Evolutionary conservation across 2,888 invertebrate genomes (phyloP).

Genomic region (Orthosia cruda): DNA sequence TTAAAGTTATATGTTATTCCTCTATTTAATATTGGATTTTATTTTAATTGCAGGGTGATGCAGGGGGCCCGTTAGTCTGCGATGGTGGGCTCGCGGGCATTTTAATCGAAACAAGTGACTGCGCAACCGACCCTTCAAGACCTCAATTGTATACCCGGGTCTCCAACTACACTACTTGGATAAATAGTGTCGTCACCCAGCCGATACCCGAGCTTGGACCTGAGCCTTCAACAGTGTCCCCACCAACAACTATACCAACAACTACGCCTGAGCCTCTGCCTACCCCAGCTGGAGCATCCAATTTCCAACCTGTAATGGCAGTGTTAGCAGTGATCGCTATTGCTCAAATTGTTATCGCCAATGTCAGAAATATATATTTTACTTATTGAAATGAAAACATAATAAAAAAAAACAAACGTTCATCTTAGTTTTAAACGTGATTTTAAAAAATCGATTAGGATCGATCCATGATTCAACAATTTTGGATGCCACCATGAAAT

Average conservation of each 20-base stretch:
- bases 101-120: not conserved
- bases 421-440: too few relatives aligned
- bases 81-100: slow-evolving; percentile 2
- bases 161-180: slow-evolving; percentile 8
- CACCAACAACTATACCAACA: not conserved
- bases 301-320: too few relatives aligned
- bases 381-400: too few relatives aligned
- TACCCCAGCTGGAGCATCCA: too few relatives aligned
- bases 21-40: not conserved
- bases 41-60: slow-evolving; percentile 11
- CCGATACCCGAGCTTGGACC: slow-evolving; percentile 12
- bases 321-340: too few relatives aligned
- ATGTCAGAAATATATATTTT: too few relatives aligned
- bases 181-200: not conserved
- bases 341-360: too few relatives aligned
- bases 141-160: slow-evolving; percentile 24
- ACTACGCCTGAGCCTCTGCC: not conserved
- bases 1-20: too few relatives aligned
- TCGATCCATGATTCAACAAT: too few relatives aligned
- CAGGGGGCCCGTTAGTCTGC: slow-evolving; percentile 30
- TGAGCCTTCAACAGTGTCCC: not conserved
- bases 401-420: too few relatives aligned
- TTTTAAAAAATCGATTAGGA: too few relatives aligned
- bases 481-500: too few relatives aligned
- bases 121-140: not conserved